Evolutionary conservation across 2,797 vertebrate species (phyloP).

Genomic region (Lateolabrax maculatus): DNA sequence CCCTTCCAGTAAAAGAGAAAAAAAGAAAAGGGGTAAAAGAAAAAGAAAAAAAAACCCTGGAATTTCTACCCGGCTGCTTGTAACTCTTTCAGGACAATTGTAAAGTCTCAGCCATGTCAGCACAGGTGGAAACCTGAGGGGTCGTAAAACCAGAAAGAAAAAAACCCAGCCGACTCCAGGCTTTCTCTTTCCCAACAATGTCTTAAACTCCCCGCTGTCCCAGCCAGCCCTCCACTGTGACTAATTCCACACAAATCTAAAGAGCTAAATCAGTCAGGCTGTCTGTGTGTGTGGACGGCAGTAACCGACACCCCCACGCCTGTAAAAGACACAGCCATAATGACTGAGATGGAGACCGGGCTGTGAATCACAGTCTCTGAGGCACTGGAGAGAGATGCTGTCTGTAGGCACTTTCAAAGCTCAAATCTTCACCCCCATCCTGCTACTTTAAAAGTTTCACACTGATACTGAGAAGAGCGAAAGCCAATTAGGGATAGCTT

Average conservation of each 20-base stretch:
- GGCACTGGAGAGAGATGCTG: conserved; percentile 34
- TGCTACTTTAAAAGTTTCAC: conserved; percentile 29
- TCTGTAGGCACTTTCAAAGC: conserved; percentile 31
- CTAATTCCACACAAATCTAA: conserved; percentile 79
- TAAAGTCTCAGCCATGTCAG: conserved; percentile 88
- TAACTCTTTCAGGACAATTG: conserved; percentile 87
- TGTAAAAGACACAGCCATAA: conserved; percentile 66
- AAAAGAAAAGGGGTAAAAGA: conserved; percentile 53
- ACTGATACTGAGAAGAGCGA: background rate
- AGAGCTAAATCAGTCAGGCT: conserved; percentile 74
- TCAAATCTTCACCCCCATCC: conserved; percentile 10
- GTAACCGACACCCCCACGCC: conserved; percentile 68
- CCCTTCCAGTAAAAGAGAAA: conserved; percentile 76
- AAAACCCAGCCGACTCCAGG: conserved; percentile 50
- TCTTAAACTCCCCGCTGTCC: conserved; percentile 66
- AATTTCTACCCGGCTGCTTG: conserved; percentile 88
- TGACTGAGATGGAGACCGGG: conserved; percentile 48
- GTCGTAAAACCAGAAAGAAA: conserved; percentile 76
- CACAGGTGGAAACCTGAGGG: conserved; percentile 87
- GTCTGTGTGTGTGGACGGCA: conserved; percentile 65
- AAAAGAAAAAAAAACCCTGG: conserved; percentile 77
- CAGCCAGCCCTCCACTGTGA: conserved; percentile 72
- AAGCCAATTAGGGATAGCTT: conserved; percentile 20
- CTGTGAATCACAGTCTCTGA: conserved; percentile 72
- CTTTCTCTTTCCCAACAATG: conserved; percentile 74